A percentile compares a stretch with the other conserved stretches of the same genome.
Evolutionary conservation across 1,140 invertebrate species (phyloP).

Genomic region (Brachionus koreanus): DNA sequence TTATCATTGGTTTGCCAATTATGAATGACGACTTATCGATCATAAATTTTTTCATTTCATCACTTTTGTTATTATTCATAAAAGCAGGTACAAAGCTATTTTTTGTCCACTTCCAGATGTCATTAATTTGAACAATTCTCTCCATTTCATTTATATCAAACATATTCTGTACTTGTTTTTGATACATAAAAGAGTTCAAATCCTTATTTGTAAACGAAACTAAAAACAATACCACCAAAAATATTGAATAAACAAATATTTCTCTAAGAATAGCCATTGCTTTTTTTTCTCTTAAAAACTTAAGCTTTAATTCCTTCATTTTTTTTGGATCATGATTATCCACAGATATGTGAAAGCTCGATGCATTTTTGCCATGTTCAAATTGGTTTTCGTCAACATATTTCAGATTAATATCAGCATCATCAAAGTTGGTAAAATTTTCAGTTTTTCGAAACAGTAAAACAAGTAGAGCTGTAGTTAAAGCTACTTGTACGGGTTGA

Average conservation of each 20-base stretch:
- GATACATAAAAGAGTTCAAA: neutral
- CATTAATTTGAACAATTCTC: conserved; percentile 45
- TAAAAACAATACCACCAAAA: neutral
- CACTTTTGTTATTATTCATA: conserved; percentile 59
- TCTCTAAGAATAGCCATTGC: conserved; percentile 48
- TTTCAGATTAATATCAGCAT: conserved; percentile 1
- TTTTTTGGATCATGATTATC: neutral
- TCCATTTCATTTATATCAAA: neutral
- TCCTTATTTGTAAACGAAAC: conserved; percentile 23
- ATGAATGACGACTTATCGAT: conserved; percentile 61
- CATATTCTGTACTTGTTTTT: neutral
- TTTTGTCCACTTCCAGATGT: conserved; percentile 60
- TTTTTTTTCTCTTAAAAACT: conserved; percentile 30
- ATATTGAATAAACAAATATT: conserved; percentile 50
- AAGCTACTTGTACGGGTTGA: conserved; percentile 62
- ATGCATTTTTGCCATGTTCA: neutral
- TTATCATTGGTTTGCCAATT: conserved; percentile 62
- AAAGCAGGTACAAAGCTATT: conserved; percentile 58
- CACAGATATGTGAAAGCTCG: neutral
- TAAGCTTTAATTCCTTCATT: neutral
- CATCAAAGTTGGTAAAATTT: conserved; percentile 28
- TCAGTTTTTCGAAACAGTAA: neutral
- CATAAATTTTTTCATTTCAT: conserved; percentile 60
- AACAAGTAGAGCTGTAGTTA: neutral
- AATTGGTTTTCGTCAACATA: neutral